Base-by-base conservation (phyloP, 2,113 vertebrate species). In the Mola mola region DNA sequence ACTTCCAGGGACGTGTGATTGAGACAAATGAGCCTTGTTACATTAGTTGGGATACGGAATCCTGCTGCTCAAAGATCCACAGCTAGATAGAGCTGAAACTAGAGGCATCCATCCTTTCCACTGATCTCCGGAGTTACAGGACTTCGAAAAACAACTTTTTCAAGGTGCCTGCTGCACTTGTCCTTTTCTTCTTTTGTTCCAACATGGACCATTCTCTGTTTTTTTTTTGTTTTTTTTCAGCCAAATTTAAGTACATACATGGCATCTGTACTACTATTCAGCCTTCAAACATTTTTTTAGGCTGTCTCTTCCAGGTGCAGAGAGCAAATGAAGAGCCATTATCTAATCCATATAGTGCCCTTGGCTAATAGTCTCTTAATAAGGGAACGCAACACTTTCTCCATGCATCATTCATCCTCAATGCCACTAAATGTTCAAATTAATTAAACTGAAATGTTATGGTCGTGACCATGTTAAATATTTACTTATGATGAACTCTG, bases 1-100 rank as follows among this genome's bases (percentile, higher is more conserved):
- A 85, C 87, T 89, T 86, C 84, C 82, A 89, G 83, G 86, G 89
- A 90, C 66, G 77, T 85, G 91, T 87, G 90, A 89, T 89, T 89
- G 87, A 90, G 90, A 92, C 89, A 91, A 91, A 91, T 87, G 89
- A 89, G 85, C 75, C 88, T 89, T 88, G 88, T 89, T 92, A 88
- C 87, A 86, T 92, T 90, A 91, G 89, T 77, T 80, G 74, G 82
- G 90, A 90, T 85, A 90, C 87, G 73, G 85, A 90, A 90, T 85
- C 88, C 86, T 75, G 72, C 84, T 79, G 83, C 83, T 86, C 81
- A 79, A 60, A 90, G 91, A 91, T 92, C 84, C 83, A 84, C 59
- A 72, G 84, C 78, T 71, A 69, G 89, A 92, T 88, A 92, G 88
- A 90, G 83, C 84, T 89, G 90, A 89, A 90, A 91, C 90, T 58